Conservation (phyloP, 2,797 vertebrate species). For the Etheostoma perlongum region DNA sequence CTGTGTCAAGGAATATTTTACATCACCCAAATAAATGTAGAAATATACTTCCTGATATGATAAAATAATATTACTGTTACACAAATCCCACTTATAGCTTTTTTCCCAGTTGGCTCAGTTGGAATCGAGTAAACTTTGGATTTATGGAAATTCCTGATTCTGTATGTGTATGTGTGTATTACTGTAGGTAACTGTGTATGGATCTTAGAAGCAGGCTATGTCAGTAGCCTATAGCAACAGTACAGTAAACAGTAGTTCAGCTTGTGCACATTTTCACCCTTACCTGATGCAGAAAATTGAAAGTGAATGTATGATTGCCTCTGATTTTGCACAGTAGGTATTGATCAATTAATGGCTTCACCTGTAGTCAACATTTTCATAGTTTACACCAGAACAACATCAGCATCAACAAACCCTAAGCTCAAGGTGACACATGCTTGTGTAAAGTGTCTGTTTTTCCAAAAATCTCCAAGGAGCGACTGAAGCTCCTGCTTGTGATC, state of each 20-base stretch:
- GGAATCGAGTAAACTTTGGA: neutral
- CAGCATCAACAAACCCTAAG: conserved; percentile 64
- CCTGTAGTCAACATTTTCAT: conserved; percentile 34
- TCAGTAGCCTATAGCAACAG: neutral
- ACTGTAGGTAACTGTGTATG: too few species aligned
- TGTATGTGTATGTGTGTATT: neutral
- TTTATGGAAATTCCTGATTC: neutral
- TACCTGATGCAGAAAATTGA: conserved; percentile 11
- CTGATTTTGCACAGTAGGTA: conserved; percentile 22
- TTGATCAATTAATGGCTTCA: conserved; percentile 22
- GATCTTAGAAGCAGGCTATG: neutral
- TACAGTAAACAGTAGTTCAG: neutral
- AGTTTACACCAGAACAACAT: conserved; percentile 34
- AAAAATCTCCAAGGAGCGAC: conserved; percentile 52
- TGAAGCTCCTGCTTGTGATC: conserved; percentile 63
- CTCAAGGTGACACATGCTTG: conserved; percentile 68
- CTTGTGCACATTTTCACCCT: conserved; percentile 8
- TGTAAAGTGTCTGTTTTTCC: conserved; percentile 46
- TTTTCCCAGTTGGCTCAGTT: neutral
- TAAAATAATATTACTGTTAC: neutral
- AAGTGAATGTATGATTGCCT: conserved; percentile 31
- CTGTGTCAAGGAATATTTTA: neutral
- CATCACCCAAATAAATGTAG: neutral
- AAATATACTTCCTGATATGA: neutral
- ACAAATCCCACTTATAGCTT: neutral